A percentile compares a stretch with the other conserved stretches of the same genome.
Conservation (phyloP, 2,797 vertebrate species). For the Dromococcyx pavoninus region DNA sequence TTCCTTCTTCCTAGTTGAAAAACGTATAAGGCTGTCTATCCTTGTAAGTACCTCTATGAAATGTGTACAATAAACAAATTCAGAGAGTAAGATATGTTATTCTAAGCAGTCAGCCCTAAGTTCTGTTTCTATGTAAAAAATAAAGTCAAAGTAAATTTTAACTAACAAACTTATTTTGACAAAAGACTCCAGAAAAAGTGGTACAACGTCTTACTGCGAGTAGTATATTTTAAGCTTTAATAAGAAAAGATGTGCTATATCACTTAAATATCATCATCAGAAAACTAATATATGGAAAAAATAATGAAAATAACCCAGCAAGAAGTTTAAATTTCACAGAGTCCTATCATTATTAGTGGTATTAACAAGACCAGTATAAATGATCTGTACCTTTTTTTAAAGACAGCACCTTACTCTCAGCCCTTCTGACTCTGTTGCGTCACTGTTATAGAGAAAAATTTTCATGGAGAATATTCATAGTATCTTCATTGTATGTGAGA, state of each 20-base stretch:
- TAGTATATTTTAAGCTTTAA: background rate
- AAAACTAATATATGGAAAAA: background rate
- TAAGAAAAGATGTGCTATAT: background rate
- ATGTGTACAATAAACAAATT: background rate
- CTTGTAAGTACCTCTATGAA: background rate
- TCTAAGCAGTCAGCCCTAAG: background rate
- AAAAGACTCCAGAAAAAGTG: background rate
- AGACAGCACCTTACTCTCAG: background rate
- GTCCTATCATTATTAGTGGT: background rate
- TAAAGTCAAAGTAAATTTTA: constrained; percentile 7
- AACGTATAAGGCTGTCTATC: background rate
- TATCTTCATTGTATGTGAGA: background rate
- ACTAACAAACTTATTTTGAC: background rate
- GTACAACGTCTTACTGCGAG: background rate
- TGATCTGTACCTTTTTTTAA: background rate
- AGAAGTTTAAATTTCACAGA: background rate
- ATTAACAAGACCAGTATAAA: background rate
- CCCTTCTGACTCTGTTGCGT: background rate
- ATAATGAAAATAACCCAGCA: background rate
- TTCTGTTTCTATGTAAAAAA: background rate
- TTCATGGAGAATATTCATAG: background rate
- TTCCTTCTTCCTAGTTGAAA: background rate
- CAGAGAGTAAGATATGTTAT: background rate
- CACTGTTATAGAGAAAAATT: background rate
- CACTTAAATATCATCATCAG: background rate